Percentiles rank a stretch among this genome's conserved stretches.
Conservation (phyloP, 2,113 vertebrate genomes). For the Lamprologus sp. region DNA sequence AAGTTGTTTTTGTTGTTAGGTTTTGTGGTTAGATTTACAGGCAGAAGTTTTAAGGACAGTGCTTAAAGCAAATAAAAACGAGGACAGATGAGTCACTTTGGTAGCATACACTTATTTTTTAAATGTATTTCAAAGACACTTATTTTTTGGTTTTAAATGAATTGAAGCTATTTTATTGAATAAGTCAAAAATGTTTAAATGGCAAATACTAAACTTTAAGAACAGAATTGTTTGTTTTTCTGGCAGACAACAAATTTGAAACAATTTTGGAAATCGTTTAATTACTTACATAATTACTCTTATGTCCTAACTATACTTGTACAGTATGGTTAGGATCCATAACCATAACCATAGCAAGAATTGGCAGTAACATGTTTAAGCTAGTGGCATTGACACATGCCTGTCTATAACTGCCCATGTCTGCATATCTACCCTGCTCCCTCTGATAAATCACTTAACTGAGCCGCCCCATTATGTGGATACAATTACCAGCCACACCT, state of each 20-base stretch:
- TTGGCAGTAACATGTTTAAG: not conserved
- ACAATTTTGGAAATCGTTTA: not conserved
- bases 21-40: not conserved
- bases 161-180: not conserved
- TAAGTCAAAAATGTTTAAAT: not conserved
- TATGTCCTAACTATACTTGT: not conserved
- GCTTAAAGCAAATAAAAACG: not conserved
- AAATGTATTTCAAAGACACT: not conserved
- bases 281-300: not conserved
- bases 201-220: not conserved
- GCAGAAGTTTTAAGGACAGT: not conserved
- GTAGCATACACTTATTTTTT: not conserved
- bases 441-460: not conserved
- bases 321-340: not conserved
- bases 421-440: not conserved
- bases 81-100: not conserved
- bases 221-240: not conserved
- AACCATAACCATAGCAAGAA: not conserved
- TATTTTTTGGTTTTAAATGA: not conserved
- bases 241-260: not conserved
- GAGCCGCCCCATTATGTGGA: not conserved
- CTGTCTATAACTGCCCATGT: rapidly evolving
- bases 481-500: not conserved
- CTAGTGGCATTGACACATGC: not conserved
- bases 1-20: not conserved